These are phyloP conservation scores for Clinocottus analis DNA, from an alignment of 2,113 vertebrate species.

Conservation along the genomic window DNA sequence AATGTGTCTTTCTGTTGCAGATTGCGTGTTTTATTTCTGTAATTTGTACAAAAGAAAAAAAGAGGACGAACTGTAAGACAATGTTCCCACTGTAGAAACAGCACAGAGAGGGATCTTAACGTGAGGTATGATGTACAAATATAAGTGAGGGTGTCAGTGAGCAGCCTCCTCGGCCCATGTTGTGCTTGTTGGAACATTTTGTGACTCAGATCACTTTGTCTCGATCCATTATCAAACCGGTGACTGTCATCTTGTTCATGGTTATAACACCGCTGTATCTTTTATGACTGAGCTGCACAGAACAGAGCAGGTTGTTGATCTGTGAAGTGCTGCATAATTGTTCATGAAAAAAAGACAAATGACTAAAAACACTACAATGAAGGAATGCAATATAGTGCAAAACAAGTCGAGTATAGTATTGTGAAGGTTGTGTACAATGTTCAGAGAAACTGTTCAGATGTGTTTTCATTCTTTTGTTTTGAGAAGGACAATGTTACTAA, in stretches of 20 bases:
- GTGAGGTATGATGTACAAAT: not conserved
- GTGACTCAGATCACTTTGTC: constrained; percentile 60
- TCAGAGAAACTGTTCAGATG: not conserved
- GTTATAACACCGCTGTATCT: constrained; percentile 6
- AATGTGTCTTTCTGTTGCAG: constrained; percentile 5
- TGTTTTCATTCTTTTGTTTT: not conserved
- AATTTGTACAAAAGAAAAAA: not conserved
- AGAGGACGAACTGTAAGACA: not conserved
- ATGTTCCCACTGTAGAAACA: not conserved
- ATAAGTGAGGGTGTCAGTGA: constrained; percentile 15
- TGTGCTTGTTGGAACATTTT: constrained; percentile 68
- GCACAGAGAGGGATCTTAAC: not conserved
- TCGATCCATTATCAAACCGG: constrained; percentile 32
- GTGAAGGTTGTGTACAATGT: not conserved
- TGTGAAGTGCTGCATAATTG: not conserved
- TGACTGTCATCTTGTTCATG: constrained; percentile 11
- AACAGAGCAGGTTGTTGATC: constrained; percentile 23
- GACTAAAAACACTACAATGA: not conserved
- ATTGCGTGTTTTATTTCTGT: not conserved
- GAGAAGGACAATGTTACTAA: not conserved
- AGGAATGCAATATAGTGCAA: not conserved
- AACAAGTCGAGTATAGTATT: not conserved
- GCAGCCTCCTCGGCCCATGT: constrained; percentile 4
- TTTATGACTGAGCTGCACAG: constrained; percentile 16
- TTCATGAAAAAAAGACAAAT: not conserved